phyloP scores from a whole-genome alignment of 2,113 vertebrate genomes.

The Ptychochromis oligacanthus region DNA sequence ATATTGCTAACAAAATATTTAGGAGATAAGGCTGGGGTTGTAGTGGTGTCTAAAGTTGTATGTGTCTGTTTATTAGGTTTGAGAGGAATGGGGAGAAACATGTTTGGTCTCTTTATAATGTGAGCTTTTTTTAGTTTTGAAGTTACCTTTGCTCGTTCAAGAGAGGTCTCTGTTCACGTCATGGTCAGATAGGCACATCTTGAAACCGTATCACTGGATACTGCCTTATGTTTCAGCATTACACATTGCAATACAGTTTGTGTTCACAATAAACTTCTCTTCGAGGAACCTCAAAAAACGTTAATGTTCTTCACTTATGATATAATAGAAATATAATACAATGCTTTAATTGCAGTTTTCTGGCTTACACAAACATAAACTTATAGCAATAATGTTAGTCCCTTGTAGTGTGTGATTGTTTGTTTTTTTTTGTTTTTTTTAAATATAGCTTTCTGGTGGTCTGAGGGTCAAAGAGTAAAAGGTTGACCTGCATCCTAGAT shows the following conservation, averaged over 20 bases:
- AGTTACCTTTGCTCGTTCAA: not conserved
- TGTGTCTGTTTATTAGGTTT: constrained; percentile 13
- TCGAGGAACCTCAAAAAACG: not conserved
- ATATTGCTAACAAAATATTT: too few species aligned
- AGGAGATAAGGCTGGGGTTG: constrained; percentile 42
- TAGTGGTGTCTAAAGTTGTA: constrained; percentile 14
- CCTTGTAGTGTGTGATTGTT: not conserved
- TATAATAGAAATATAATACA: too few species aligned
- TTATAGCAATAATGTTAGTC: not conserved
- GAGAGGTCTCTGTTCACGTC: not conserved
- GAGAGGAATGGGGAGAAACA: not conserved
- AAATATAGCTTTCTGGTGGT: constrained; percentile 6
- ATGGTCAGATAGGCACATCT: not conserved
- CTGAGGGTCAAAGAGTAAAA: constrained; percentile 32
- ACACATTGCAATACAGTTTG: not conserved
- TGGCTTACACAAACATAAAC: not conserved
- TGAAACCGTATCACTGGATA: not conserved
- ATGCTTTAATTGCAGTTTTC: not conserved
- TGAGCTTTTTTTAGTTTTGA: constrained; percentile 11
- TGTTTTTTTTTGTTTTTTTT: too few species aligned
- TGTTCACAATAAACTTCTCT: not conserved
- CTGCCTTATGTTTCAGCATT: not conserved
- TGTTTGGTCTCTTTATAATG: not conserved
- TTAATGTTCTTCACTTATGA: not conserved
- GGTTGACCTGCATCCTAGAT: not conserved